phyloP scores from a whole-genome alignment of 2,797 vertebrate species.

The Acanthurus tractus region DNA sequence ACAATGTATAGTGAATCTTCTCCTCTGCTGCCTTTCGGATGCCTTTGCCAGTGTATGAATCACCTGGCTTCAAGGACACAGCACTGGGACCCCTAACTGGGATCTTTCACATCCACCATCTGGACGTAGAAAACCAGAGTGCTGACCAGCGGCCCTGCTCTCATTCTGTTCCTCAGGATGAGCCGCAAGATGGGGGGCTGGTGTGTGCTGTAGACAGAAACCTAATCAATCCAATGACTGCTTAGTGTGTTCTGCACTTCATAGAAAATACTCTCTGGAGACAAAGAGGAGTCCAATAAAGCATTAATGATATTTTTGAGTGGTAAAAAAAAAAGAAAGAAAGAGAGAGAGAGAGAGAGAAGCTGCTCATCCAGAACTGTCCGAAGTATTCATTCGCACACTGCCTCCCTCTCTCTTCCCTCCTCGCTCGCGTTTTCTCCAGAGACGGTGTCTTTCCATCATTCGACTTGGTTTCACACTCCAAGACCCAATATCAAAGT shows the following conservation, averaged over 20 bases:
- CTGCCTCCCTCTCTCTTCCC: constrained; percentile 19
- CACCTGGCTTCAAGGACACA: constrained; percentile 84
- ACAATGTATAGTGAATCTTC: constrained; percentile 54
- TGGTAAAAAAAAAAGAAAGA: not conserved
- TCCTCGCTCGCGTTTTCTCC: constrained; percentile 41
- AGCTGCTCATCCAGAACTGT: constrained; percentile 72
- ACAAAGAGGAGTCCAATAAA: constrained; percentile 26
- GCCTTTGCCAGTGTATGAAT: constrained; percentile 82
- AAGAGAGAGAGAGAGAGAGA: constrained; percentile 37
- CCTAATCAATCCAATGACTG: constrained; percentile 59
- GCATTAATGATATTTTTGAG: constrained; percentile 48
- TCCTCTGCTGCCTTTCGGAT: constrained; percentile 67
- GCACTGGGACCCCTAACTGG: constrained; percentile 83
- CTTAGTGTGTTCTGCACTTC: constrained; percentile 34
- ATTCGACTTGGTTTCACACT: constrained; percentile 74
- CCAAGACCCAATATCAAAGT: constrained; percentile 65
- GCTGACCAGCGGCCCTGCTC: constrained; percentile 81
- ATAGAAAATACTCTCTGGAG: constrained; percentile 47
- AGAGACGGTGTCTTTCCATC: constrained; percentile 59
- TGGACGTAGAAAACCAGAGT: constrained; percentile 80
- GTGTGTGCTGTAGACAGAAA: constrained; percentile 44
- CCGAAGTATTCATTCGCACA: constrained; percentile 53
- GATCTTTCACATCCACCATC: constrained; percentile 84
- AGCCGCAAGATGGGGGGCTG: constrained; percentile 41
- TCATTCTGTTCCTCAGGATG: constrained; percentile 71